These are phyloP conservation scores for Ceraclea dissimilis DNA, from an alignment of 2,888 invertebrate species.

Conservation along the genomic window DNA sequence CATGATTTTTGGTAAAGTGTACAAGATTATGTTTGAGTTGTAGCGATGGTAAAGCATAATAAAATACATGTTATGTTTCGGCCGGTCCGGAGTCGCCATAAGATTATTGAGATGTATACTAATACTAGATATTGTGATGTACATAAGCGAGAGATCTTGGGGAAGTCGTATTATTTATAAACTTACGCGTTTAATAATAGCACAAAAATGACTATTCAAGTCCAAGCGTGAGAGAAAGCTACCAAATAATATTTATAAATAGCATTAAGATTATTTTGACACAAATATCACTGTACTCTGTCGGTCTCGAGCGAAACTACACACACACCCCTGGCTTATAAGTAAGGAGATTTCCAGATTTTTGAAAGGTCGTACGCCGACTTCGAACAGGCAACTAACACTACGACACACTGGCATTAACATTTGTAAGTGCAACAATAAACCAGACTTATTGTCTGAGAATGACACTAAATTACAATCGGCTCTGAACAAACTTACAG, in stretches of 20 bases:
- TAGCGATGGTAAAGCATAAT: background rate
- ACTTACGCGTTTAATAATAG: slow-evolving; percentile 50
- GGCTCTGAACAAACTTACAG: slow-evolving; percentile 49
- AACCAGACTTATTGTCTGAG: slow-evolving; percentile 30
- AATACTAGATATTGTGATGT: slow-evolving; percentile 29
- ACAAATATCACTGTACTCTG: slow-evolving; percentile 30
- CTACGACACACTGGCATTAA: slow-evolving; percentile 12
- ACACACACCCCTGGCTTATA: slow-evolving; percentile 50
- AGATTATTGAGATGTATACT: background rate
- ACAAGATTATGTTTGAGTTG: no score
- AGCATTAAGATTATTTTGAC: slow-evolving; percentile 51
- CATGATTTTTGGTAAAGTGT: no score
- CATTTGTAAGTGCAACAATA: slow-evolving; percentile 6
- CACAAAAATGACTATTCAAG: slow-evolving; percentile 50
- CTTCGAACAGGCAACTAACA: slow-evolving; percentile 6
- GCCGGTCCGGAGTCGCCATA: slow-evolving; percentile 1
- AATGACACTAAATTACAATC: slow-evolving; percentile 49
- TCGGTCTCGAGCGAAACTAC: slow-evolving; percentile 31
- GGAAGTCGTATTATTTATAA: slow-evolving; percentile 49
- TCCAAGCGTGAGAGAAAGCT: slow-evolving; percentile 51
- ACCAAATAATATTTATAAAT: slow-evolving; percentile 54
- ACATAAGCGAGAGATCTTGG: slow-evolving; percentile 39
- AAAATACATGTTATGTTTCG: slow-evolving; percentile 1
- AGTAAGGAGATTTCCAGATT: slow-evolving; percentile 30
- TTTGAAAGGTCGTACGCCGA: slow-evolving; percentile 15